A percentile compares a stretch with the other conserved stretches of the same genome.
phyloP scores from a whole-genome alignment of 2,113 vertebrate genomes.

The Amphiprion percula region DNA sequence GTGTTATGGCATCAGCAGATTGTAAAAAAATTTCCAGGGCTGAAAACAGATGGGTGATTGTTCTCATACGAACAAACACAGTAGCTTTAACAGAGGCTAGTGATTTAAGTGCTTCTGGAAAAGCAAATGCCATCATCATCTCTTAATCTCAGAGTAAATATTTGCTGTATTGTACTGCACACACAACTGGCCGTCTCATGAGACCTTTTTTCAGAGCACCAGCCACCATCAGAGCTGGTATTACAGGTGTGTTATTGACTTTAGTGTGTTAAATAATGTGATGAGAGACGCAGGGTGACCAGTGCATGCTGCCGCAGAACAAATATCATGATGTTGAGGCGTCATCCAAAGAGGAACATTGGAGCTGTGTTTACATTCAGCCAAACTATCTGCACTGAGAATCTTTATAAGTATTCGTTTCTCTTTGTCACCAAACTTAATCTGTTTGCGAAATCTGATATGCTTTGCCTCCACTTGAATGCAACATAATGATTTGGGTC shows the following conservation, averaged over 20 bases:
- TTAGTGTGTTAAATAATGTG: slow-evolving; percentile 11
- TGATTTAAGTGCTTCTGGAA: slow-evolving; percentile 26
- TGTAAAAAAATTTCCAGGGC: slow-evolving; percentile 26
- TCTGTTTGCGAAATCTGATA: slow-evolving; percentile 7
- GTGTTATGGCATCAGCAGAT: slow-evolving; percentile 15
- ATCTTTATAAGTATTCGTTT: neutral
- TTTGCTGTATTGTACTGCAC: slow-evolving; percentile 37
- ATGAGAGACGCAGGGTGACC: slow-evolving; percentile 3
- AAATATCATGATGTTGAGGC: slow-evolving; percentile 1
- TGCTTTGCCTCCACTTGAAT: neutral
- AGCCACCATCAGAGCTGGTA: neutral
- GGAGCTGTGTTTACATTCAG: neutral
- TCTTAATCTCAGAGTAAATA: slow-evolving; percentile 55
- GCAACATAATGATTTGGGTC: slow-evolving; percentile 12
- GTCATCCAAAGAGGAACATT: neutral
- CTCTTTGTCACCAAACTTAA: slow-evolving; percentile 5
- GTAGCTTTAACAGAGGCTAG: slow-evolving; percentile 17
- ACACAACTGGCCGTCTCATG: slow-evolving; percentile 5
- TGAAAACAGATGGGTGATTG: slow-evolving; percentile 49
- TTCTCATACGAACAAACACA: slow-evolving; percentile 35
- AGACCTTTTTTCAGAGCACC: slow-evolving; percentile 17
- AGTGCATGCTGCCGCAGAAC: neutral
- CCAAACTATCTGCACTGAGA: neutral
- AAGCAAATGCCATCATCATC: slow-evolving; percentile 30
- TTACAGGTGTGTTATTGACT: slow-evolving; percentile 7